Evolutionary conservation across 1,140 invertebrate genomes (phyloP).

Genomic region (Stenopsyche tienmushanensis): DNA sequence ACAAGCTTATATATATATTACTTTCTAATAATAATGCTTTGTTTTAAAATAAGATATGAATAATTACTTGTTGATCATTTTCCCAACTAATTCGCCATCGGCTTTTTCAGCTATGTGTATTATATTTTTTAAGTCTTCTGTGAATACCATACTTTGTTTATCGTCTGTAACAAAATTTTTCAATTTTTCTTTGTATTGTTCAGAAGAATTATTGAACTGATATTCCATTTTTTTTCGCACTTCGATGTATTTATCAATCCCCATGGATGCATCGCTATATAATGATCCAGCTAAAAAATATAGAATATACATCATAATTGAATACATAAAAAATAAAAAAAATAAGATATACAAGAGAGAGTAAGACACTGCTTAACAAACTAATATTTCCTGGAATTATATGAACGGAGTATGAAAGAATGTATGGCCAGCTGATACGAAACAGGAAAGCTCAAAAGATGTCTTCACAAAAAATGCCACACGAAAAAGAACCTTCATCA

Average conservation of each 20-base stretch:
- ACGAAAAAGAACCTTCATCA: too few relatives aligned
- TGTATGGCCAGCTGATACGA: too few relatives aligned
- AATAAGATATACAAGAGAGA: too few relatives aligned
- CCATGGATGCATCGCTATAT: slow-evolving; percentile 16
- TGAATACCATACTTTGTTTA: slow-evolving; percentile 70
- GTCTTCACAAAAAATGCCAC: too few relatives aligned
- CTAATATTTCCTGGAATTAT: too few relatives aligned
- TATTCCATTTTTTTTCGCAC: slow-evolving; percentile 16
- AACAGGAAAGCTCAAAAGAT: too few relatives aligned
- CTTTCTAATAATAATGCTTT: slow-evolving; percentile 11
- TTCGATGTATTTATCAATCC: slow-evolving; percentile 26
- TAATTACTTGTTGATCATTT: slow-evolving; percentile 68
- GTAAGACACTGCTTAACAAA: too few relatives aligned
- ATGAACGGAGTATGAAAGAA: too few relatives aligned
- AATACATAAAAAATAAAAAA: too few relatives aligned
- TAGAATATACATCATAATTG: too few relatives aligned
- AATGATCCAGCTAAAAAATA: slow-evolving; percentile 29
- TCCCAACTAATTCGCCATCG: slow-evolving; percentile 64
- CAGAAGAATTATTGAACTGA: slow-evolving; percentile 51
- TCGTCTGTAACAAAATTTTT: slow-evolving; percentile 56
- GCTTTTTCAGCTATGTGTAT: slow-evolving; percentile 65
- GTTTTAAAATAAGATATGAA: slow-evolving; percentile 11
- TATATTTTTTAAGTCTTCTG: slow-evolving; percentile 83
- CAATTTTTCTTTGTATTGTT: slow-evolving; percentile 71
- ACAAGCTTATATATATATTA: not conserved